These are phyloP conservation scores for Priapulus caudatus DNA, from an alignment of 2,888 invertebrate genomes.

Conservation along the genomic window DNA sequence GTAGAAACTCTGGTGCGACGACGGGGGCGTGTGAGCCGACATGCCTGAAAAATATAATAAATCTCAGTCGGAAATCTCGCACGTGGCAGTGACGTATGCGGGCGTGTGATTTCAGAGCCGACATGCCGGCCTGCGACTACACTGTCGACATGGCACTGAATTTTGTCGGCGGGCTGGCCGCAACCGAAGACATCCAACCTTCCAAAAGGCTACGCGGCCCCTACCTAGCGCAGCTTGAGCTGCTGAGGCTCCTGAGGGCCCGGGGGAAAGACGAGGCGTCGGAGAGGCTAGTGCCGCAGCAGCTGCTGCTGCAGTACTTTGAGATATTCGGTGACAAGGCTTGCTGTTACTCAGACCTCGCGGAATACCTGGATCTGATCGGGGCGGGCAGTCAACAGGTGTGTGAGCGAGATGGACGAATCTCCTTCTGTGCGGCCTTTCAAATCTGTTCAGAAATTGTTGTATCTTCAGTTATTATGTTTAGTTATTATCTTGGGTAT, in stretches of 20 bases:
- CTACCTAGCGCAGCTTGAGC: constrained; percentile 65
- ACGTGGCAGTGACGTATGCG: too few species aligned
- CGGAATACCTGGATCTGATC: constrained; percentile 56
- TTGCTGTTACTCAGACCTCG: constrained; percentile 71
- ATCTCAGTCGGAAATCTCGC: neutral
- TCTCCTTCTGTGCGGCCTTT: neutral
- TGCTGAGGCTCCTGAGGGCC: constrained; percentile 27
- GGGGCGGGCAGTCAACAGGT: constrained; percentile 48
- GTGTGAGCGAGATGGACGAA: constrained; percentile 14
- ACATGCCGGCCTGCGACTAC: too few species aligned
- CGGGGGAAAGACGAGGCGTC: too few species aligned
- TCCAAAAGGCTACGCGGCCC: constrained; percentile 60
- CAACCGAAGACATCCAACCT: constrained; percentile 19
- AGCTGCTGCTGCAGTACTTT: constrained; percentile 59
- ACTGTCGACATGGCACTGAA: constrained; percentile 29
- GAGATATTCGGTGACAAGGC: constrained; percentile 69
- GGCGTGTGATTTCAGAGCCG: too few species aligned
- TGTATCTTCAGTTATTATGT: too few species aligned
- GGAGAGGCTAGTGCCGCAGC: constrained; percentile 28
- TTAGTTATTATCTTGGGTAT: too few species aligned
- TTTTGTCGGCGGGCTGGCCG: constrained; percentile 31
- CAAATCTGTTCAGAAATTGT: too few species aligned
- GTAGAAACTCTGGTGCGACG: too few species aligned
- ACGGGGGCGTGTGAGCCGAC: too few species aligned
- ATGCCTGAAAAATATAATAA: constrained; percentile 15